Base-by-base conservation (phyloP, 2,113 vertebrate genomes). In the Pelusios castaneus region DNA sequence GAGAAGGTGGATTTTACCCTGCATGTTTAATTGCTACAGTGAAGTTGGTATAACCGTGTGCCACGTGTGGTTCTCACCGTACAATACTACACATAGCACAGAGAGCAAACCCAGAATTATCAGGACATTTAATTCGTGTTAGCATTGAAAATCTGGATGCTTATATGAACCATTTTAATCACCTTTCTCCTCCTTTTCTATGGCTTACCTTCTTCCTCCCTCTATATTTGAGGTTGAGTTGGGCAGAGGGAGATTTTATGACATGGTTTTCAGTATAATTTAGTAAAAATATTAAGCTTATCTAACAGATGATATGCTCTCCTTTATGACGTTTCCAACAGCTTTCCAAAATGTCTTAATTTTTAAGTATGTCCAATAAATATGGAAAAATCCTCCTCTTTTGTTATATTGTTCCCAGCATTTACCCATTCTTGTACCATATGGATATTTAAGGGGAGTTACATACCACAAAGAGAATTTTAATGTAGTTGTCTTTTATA, bases 131-230 rank as follows among this genome's bases (percentile, higher is more conserved):
- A 3, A 5, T 78, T 91, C 63, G 91, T 54, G 19, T 24, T 56
- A 85, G 5, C 22, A 75, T 17, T 34, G 38, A 25, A 87, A 84
- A 21, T 38, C 27, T 29, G 41, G 2, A 4, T 84, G 6, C 73
- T 56, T 52, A 43, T 77, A 49, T 47, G 4, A 3, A 47, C 67
- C 34, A 79, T 49, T 79, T 86, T 4, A 52, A 19, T 70, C 70
- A 58, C 54, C 31, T 56, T 49, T 89, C 2, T 81, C 47, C 54
- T 25, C 14, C 8, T 45, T 25, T 22, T 31, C 60, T 31, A 63
- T 2, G 31, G 34, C 34, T 41, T 73, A 47, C 60, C 89, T 4
- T 52, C 1, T 0, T n/a, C 49, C 24, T 67, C n/a, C n/a, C n/a
- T n/a, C n/a, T n/a, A n/a, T n/a, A n/a, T n/a, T n/a, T n/a, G n/a